Percentiles rank a stretch among this genome's conserved stretches.
These are phyloP conservation scores for Nothoprocta perdicaria DNA, from an alignment of 2,113 vertebrate genomes.

Conservation along the genomic window DNA sequence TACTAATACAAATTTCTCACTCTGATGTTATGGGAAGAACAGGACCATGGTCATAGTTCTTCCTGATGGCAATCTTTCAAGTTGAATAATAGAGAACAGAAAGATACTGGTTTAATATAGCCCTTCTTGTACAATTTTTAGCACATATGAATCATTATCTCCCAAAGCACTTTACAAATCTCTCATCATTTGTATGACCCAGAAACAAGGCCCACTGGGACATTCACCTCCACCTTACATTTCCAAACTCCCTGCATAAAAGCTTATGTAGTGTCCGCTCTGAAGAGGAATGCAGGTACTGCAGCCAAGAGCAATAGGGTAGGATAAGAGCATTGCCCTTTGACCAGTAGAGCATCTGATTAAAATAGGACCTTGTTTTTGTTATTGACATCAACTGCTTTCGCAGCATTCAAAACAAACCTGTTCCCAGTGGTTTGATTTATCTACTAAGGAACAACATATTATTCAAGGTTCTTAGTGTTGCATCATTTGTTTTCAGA, in stretches of 20 bases:
- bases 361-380: neutral
- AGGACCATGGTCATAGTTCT: neutral
- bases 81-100: neutral
- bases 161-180: neutral
- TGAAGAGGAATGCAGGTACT: neutral
- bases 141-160: neutral
- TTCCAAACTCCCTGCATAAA: neutral
- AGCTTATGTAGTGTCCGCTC: neutral
- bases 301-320: neutral
- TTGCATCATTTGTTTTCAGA: neutral
- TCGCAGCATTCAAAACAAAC: neutral
- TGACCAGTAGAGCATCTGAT: constrained; percentile 1
- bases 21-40: neutral
- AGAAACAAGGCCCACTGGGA: neutral
- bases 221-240: neutral
- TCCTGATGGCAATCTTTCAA: neutral
- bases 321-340: neutral
- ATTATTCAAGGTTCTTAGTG: neutral
- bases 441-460: neutral
- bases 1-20: neutral
- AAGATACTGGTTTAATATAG: neutral
- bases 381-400: neutral
- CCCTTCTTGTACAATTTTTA: neutral
- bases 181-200: neutral
- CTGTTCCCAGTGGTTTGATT: neutral